Evolutionary conservation across 2,797 vertebrate species (phyloP), one percentile per base, ranked within the genome.

Genomic region (Neosalanx taihuensis): DNA sequence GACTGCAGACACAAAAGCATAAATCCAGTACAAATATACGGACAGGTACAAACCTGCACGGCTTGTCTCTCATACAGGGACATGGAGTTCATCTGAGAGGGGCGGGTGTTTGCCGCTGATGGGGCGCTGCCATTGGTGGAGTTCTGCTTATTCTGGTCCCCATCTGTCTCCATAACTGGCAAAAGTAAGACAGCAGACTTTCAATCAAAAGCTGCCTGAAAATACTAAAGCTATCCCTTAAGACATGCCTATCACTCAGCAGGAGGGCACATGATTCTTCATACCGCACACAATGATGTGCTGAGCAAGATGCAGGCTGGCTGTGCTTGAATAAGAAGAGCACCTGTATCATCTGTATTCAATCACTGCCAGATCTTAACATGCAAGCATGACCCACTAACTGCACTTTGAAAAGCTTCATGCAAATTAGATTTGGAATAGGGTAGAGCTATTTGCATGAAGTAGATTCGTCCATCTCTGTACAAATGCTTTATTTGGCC

Each of bases 31-130:
- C 35, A 31, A 56, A 69, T 72, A 68, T 31, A 67, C 49, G 35
- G 30, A 70, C 60, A 77, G 41, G 46, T 67, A 71, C 85, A 79
- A 75, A 98, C 97, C 96, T 99, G 97, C 1, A 98, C 97, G 0
- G 97, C 97, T 73, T 99, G 97, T 33, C 97, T 91, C 81, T 98
- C 97, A 59, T 98, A 99, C 46, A 97, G 93, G 67, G 97, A 97
- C 97, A 99, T 99, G 70, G 97, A 97, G 0, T 96, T 95, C 83
- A 99, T 98, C 23, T 96, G 94, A 13, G 92, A 90, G 74, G 96
- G 94, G 69, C 97, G 95, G 79, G 95, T 89, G 85, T 93, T 94
- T 63, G 93, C 89, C 82, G 95, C 95, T 3, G 97, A 95, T 4
- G 93, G 75, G 60, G 95, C 82, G 79, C 88, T 93, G 77, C 95